These are phyloP conservation scores for Oostethus manadensis DNA, from an alignment of 2,113 vertebrate genomes.

Conservation along the genomic window DNA sequence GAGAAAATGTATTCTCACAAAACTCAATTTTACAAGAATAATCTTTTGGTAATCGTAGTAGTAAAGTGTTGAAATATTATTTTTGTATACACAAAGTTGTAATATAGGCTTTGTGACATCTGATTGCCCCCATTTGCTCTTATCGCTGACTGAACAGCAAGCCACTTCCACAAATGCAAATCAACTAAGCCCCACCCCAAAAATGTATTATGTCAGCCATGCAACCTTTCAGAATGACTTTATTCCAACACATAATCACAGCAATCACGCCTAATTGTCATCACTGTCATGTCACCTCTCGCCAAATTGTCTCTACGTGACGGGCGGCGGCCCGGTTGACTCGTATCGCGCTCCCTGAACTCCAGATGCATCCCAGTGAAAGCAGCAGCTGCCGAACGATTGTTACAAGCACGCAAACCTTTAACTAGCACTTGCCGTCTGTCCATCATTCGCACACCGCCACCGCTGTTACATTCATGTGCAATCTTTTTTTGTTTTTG, in stretches of 20 bases:
- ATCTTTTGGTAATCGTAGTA: no score
- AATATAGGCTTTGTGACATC: no score
- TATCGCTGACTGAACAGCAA: neutral
- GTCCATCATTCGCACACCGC: neutral
- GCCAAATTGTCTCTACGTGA: neutral
- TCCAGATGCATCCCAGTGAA: neutral
- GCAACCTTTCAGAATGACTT: neutral
- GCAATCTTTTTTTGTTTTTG: neutral
- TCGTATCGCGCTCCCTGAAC: neutral
- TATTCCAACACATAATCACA: neutral
- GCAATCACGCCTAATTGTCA: slow-evolving; percentile 4
- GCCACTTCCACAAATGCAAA: no score
- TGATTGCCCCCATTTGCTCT: slow-evolving; percentile 3
- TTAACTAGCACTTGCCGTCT: neutral
- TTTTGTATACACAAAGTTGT: no score
- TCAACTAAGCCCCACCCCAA: neutral
- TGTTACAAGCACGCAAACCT: neutral
- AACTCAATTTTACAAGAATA: no score
- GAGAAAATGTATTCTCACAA: no score
- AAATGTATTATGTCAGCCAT: neutral
- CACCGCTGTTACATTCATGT: no score
- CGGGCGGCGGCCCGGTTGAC: neutral
- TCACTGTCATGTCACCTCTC: no score
- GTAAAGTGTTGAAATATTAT: no score
- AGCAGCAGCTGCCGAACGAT: slow-evolving; percentile 1